Percentiles rank a stretch among this genome's conserved stretches.
These are phyloP conservation scores for Novumbra hubbsi DNA, from an alignment of 2,797 vertebrate species.

Conservation along the genomic window DNA sequence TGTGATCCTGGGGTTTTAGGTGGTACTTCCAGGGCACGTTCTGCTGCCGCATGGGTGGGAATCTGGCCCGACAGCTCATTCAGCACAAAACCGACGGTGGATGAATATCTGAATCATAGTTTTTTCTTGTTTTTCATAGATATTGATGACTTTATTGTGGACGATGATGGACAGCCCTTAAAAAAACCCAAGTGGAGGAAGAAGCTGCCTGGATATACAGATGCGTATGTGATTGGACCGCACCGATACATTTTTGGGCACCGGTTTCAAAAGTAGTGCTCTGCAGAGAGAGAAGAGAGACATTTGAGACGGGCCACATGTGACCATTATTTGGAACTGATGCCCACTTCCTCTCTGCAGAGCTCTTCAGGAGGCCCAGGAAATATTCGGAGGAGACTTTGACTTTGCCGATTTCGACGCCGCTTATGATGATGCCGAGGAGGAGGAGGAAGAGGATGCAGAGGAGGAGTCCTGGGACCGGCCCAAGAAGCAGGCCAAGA, in stretches of 20 bases:
- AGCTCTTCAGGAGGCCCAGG: conserved; percentile 88
- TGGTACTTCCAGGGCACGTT: no score
- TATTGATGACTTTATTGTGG: conserved; percentile 90
- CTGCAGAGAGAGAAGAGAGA: neutral
- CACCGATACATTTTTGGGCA: neutral
- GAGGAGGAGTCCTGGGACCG: conserved; percentile 84
- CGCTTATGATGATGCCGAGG: conserved; percentile 80
- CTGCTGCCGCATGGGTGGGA: no score
- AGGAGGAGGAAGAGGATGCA: conserved; percentile 81
- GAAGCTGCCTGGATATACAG: conserved; percentile 87
- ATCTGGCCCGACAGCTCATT: no score
- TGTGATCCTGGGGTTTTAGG: no score
- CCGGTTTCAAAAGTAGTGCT: neutral
- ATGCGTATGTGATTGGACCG: conserved; percentile 75
- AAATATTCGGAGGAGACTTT: conserved; percentile 89
- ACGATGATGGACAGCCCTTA: conserved; percentile 87
- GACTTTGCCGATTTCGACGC: conserved; percentile 89
- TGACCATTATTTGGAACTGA: neutral
- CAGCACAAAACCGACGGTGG: no score
- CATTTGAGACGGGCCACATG: neutral
- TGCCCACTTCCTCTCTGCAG: conserved; percentile 51
- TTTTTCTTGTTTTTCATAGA: conserved; percentile 60
- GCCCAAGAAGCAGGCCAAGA: conserved; percentile 86
- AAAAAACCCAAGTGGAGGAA: conserved; percentile 88
- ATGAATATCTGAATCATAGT: neutral